Evolutionary conservation across 2,113 vertebrate species (phyloP).

Genomic region (Microcebus tavaratra): DNA sequence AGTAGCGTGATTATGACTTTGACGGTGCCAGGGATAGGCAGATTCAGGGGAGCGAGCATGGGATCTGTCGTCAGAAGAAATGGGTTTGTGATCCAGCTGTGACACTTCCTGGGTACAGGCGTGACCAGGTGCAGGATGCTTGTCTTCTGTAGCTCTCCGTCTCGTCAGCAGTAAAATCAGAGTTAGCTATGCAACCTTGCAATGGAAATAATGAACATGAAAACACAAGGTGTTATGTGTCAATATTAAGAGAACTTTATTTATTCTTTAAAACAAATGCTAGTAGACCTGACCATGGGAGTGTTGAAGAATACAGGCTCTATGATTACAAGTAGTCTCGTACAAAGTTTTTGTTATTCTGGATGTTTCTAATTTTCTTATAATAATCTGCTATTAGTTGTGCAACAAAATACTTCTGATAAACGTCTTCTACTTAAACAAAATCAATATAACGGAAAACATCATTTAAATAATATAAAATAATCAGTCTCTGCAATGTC

Average conservation of each 20-base stretch:
- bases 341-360: not conserved
- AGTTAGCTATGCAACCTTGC: not conserved
- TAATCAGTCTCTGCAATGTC: not conserved
- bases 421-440: not conserved
- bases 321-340: not conserved
- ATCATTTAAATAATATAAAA: not conserved
- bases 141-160: not conserved
- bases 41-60: not conserved
- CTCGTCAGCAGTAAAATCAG: not conserved
- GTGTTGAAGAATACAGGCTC: not conserved
- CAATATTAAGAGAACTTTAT: not conserved
- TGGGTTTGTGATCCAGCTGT: accelerated
- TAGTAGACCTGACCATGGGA: not conserved
- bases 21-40: not conserved
- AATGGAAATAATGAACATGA: not conserved
- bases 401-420: not conserved
- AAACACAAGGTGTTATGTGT: not conserved
- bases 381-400: not conserved
- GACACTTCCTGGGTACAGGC: accelerated
- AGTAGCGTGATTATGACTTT: not conserved
- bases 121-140: no score
- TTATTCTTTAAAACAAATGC: not conserved
- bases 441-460: not conserved
- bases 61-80: not conserved
- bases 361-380: not conserved